Base-by-base conservation (phyloP, 1,140 invertebrate species). In the Cydia fagiglandana region DNA sequence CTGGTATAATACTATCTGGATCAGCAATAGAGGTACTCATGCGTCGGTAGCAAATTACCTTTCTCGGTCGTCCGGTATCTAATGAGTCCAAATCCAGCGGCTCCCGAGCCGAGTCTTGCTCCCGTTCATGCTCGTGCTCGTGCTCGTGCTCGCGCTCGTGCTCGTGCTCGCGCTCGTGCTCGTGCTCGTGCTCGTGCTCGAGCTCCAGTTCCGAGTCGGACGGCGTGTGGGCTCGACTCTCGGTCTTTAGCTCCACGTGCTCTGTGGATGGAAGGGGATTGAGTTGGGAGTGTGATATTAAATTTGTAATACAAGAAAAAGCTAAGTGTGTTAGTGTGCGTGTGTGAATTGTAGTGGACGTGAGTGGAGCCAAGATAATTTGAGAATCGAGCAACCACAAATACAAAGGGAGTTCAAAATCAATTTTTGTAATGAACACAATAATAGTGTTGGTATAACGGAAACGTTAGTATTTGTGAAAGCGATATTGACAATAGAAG, bases 21-120 rank as follows among this genome's bases (percentile, higher is more conserved):
- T 13, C 2, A 47, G 64, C 28, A 64, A 34, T n/a, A 13, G 61
- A 53, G 70, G 17, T 56, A 15, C 45, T 73, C 75, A 1, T n/a
- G 66, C 66, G 66, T 70, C 79, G 68, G 77, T 68, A 86, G 85
- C 86, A 90, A 91, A 78, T 84, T 89, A 91, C 90, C 90, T 91
- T 91, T 84, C 90, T 88, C 20, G 90, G 90, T 70, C 90, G 68
- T 1, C 87, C 85, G 6, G 88, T 82, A 61, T 90, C 88, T 12
- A 90, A 75, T 13, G 84, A 79, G 47, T 91, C 88, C 45, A 90
- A 64, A 12, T 84, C 84, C 24, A 88, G 86, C 6, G 87, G 86
- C 9, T 75, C 77, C 64, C 81, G 81, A n/a, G 85, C 84, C 6
- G 38, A 53, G 47, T 80, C 84, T 41, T 85, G 86, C 74, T 76